Conservation (phyloP, 2,113 vertebrate species). For the Peromyscus maniculatus region DNA sequence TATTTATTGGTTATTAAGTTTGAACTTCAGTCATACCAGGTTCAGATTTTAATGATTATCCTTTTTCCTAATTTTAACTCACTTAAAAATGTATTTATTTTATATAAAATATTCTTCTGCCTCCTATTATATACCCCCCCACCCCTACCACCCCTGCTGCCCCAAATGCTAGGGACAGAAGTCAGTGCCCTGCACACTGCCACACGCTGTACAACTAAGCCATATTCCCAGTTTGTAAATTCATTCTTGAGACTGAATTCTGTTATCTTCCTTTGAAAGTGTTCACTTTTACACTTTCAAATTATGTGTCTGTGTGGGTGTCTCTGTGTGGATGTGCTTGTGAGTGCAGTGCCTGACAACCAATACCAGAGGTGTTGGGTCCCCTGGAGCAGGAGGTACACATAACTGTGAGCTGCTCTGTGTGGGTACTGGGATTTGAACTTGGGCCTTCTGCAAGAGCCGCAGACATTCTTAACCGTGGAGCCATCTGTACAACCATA, state of each 20-base stretch:
- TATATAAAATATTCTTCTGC: neutral
- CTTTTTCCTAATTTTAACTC: neutral
- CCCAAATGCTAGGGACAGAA: neutral
- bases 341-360: neutral
- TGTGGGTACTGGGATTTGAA: neutral
- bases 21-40: neutral
- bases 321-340: neutral
- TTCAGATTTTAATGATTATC: neutral
- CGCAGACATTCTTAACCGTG: neutral
- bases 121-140: neutral
- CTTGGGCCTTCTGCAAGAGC: neutral
- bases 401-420: neutral
- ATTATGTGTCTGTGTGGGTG: neutral
- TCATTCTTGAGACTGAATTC: neutral
- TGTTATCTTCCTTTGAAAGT: neutral
- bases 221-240: neutral
- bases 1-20: slow-evolving; percentile 30
- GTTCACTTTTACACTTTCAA: neutral
- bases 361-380: neutral
- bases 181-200: neutral
- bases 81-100: neutral
- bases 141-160: rapidly evolving
- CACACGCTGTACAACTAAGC: neutral
- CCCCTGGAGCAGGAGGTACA: neutral
- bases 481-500: neutral